A percentile compares a stretch with the other conserved stretches of the same genome.
phyloP scores from a whole-genome alignment of 2,888 invertebrate species.

The Galerucella nymphaeae region DNA sequence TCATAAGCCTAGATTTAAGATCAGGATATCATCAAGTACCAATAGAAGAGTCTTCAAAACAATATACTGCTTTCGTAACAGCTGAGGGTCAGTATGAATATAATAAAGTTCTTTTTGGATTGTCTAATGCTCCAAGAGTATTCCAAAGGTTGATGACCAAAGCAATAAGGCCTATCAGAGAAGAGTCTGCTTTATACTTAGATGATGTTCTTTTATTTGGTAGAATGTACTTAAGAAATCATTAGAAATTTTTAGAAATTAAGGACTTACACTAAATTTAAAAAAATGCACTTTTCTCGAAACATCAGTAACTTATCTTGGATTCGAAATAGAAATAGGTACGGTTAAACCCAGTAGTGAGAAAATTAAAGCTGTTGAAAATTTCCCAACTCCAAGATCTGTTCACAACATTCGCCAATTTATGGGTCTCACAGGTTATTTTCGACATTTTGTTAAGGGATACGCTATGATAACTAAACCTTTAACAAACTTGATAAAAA shows the following conservation, averaged over 20 bases:
- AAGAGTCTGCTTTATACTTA: too few relatives aligned
- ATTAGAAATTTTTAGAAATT: slow-evolving; percentile 21
- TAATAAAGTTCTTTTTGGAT: too few relatives aligned
- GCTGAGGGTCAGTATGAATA: too few relatives aligned
- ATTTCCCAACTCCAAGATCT: slow-evolving; percentile 22
- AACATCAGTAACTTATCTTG: slow-evolving; percentile 14
- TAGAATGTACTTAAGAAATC: slow-evolving; percentile 15
- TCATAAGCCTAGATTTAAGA: slow-evolving; percentile 43
- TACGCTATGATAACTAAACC: slow-evolving; percentile 50
- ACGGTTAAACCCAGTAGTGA: slow-evolving; percentile 25
- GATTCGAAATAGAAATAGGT: slow-evolving; percentile 16
- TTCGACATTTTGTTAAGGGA: slow-evolving; percentile 52
- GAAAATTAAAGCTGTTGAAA: slow-evolving; percentile 32
- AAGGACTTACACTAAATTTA: slow-evolving; percentile 35
- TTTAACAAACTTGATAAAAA: slow-evolving; percentile 45
- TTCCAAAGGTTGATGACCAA: too few relatives aligned
- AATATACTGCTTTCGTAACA: too few relatives aligned
- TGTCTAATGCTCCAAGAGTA: too few relatives aligned
- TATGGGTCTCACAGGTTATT: slow-evolving; percentile 48
- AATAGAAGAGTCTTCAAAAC: too few relatives aligned
- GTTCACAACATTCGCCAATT: slow-evolving; percentile 22
- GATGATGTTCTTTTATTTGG: too few relatives aligned
- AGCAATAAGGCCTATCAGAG: too few relatives aligned
- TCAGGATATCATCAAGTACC: too few relatives aligned
- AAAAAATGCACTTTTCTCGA: slow-evolving; percentile 35